phyloP scores from a whole-genome alignment of 2,113 vertebrate species.

The Phaethon lepturus region DNA sequence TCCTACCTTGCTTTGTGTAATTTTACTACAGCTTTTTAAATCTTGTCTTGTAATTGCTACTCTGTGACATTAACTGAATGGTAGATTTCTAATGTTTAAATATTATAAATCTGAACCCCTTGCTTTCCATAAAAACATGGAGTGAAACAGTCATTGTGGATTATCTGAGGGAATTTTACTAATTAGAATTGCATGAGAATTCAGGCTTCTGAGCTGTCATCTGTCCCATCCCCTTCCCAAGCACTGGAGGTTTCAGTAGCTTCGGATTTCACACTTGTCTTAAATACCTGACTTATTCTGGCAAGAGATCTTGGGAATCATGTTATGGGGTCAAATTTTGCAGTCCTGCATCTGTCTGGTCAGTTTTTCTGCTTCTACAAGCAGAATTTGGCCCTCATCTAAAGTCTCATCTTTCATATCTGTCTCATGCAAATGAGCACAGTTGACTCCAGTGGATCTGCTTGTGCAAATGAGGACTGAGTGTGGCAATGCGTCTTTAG shows the following conservation, averaged over 20 bases:
- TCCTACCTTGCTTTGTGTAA: not conserved
- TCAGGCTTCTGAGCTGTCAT: constrained; percentile 23
- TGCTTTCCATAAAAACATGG: not conserved
- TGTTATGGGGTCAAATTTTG: not conserved
- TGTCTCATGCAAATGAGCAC: not conserved
- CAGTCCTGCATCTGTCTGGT: not conserved
- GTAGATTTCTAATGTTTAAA: not conserved
- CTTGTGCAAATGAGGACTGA: not conserved
- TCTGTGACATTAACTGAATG: not conserved
- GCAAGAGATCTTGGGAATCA: not conserved
- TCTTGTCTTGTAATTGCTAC: not conserved
- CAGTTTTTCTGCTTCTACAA: not conserved
- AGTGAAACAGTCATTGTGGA: not conserved
- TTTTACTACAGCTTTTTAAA: not conserved
- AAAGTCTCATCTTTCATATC: not conserved
- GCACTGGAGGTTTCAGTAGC: not conserved
- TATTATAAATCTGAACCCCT: not conserved
- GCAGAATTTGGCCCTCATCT: not conserved
- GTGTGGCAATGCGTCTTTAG: not conserved
- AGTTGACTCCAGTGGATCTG: not conserved
- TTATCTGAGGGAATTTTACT: constrained; percentile 43
- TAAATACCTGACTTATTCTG: not conserved
- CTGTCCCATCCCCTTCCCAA: not conserved
- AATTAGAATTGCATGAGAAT: constrained; percentile 52
- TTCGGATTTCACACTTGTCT: constrained; percentile 20